phyloP scores from a whole-genome alignment of 2,113 vertebrate genomes.

The Vireo altiloquus region DNA sequence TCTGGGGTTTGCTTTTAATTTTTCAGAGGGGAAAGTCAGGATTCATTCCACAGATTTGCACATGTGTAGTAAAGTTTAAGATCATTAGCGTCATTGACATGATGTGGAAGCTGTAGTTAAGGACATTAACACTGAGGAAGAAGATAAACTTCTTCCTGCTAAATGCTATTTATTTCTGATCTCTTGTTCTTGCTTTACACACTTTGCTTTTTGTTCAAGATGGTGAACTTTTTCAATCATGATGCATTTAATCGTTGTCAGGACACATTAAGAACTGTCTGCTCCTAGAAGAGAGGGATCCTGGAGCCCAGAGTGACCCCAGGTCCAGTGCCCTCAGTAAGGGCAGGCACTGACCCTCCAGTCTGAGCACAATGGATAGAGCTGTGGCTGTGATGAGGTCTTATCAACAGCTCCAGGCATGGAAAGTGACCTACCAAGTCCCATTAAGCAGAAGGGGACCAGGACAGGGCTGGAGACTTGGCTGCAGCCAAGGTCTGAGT shows the following conservation, averaged over 20 bases:
- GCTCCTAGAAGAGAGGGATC: background rate
- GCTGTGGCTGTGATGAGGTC: accelerated
- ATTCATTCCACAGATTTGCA: background rate
- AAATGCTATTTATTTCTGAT: background rate
- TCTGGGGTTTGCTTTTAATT: background rate
- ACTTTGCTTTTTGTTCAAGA: background rate
- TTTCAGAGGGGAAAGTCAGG: background rate
- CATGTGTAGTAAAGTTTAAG: background rate
- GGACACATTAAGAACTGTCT: background rate
- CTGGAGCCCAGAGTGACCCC: background rate
- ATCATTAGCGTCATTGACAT: background rate
- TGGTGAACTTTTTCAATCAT: background rate
- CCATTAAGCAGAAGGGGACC: background rate
- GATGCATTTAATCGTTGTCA: background rate
- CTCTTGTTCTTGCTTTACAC: background rate
- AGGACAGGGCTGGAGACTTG: background rate
- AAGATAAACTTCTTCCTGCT: background rate
- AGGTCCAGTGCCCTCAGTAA: background rate
- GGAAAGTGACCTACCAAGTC: background rate
- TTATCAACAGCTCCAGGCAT: background rate
- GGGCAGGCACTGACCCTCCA: background rate
- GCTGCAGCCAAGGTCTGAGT: background rate
- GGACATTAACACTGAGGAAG: background rate
- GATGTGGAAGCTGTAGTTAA: background rate
- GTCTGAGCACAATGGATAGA: background rate